Evolutionary conservation across 2,888 invertebrate species (phyloP).

Genomic region (Tinea semifulvella): DNA sequence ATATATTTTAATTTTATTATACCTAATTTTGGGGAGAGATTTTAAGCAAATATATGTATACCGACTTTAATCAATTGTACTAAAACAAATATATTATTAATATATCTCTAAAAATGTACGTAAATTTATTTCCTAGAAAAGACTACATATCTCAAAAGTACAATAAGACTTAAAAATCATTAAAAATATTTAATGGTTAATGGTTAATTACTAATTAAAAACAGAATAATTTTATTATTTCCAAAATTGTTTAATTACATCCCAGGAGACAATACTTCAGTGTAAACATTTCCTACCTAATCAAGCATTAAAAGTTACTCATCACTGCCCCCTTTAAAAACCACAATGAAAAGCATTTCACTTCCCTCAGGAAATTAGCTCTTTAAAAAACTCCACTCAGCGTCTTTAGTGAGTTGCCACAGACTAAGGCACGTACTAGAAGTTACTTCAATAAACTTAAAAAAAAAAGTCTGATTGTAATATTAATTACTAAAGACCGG

Average conservation of each 20-base stretch:
- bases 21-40: too few species aligned
- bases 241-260: slow-evolving; percentile 55
- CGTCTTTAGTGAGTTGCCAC: slow-evolving; percentile 4
- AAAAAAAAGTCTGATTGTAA: too few species aligned
- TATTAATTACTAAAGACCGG: too few species aligned
- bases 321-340: slow-evolving; percentile 4
- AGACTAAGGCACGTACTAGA: too few species aligned
- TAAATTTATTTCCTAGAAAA: not conserved
- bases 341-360: slow-evolving; percentile 10
- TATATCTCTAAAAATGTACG: not conserved
- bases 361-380: slow-evolving; percentile 38
- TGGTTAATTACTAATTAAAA: slow-evolving; percentile 6
- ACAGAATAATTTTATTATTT: slow-evolving; percentile 19
- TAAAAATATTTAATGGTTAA: not conserved
- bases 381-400: slow-evolving; percentile 17
- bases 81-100: not conserved
- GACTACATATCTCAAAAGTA: not conserved
- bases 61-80: too few species aligned
- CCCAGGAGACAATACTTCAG: slow-evolving; percentile 25
- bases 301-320: slow-evolving; percentile 31
- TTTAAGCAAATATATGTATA: too few species aligned
- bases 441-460: too few species aligned
- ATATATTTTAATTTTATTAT: too few species aligned
- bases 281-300: slow-evolving; percentile 27
- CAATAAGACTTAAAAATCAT: not conserved